These are phyloP conservation scores for Holothuria leucospilota DNA, from an alignment of 53 echinoderm and acorn worm species.

Conservation along the genomic window DNA sequence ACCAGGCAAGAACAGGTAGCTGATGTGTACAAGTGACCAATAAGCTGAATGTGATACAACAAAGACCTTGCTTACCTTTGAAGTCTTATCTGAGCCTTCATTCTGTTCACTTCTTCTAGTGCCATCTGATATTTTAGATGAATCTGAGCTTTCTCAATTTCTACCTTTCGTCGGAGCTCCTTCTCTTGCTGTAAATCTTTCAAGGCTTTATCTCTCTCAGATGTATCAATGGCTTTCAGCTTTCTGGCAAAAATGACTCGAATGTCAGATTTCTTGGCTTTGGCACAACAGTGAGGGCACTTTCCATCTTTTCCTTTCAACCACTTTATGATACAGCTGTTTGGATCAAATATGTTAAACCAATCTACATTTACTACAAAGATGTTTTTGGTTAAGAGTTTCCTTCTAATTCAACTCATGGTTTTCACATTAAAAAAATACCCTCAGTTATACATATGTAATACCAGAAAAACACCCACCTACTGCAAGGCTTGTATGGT, in stretches of 20 bases:
- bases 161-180: slow-evolving; percentile 76
- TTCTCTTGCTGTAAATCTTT: slow-evolving; percentile 78
- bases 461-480: too few relatives aligned
- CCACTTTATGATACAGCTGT: slow-evolving; percentile 95
- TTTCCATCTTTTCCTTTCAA: slow-evolving; percentile 80
- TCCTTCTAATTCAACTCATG: too few relatives aligned
- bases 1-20: too few relatives aligned
- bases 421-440: too few relatives aligned
- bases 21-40: too few relatives aligned
- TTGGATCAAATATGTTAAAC: not conserved
- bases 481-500: too few relatives aligned
- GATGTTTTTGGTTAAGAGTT: not conserved
- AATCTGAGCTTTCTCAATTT: slow-evolving; percentile 89
- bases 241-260: slow-evolving; percentile 91
- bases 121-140: slow-evolving; percentile 84
- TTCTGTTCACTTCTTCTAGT: slow-evolving; percentile 79
- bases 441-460: too few relatives aligned
- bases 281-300: slow-evolving; percentile 96
- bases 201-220: slow-evolving; percentile 86
- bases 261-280: slow-evolving; percentile 91
- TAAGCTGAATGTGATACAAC: too few relatives aligned
- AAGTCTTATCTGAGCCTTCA: slow-evolving; percentile 71
- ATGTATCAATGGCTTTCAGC: slow-evolving; percentile 82
- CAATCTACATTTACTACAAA: not conserved
- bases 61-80: slow-evolving; percentile 2